phyloP scores from a whole-genome alignment of 2,888 invertebrate genomes.

The Apantesis nais region DNA sequence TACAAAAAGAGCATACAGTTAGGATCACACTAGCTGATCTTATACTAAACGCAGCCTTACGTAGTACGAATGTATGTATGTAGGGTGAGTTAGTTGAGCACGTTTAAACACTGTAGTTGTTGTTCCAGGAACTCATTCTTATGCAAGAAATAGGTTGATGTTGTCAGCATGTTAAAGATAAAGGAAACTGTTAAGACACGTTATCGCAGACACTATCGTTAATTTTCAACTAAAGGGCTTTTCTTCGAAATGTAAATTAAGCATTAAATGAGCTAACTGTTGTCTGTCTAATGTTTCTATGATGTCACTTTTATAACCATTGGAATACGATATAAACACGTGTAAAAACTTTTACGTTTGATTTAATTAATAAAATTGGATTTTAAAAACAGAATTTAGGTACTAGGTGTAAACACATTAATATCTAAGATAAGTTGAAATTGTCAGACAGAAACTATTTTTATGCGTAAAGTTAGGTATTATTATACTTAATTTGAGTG shows the following conservation, averaged over 20 bases:
- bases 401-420: not conserved
- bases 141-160: constrained; percentile 20
- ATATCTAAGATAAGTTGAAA: too few relatives aligned
- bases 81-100: not conserved
- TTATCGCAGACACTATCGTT: not conserved
- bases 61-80: not conserved
- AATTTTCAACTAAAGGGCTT: not conserved
- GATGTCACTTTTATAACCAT: not conserved
- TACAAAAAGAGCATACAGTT: not conserved
- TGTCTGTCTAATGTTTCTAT: not conserved
- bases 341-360: not conserved
- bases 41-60: not conserved
- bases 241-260: not conserved
- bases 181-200: not conserved
- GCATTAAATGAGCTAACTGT: not conserved
- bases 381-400: not conserved
- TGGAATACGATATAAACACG: not conserved
- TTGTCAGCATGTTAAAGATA: constrained; percentile 23
- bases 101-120: not conserved
- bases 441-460: too few relatives aligned
- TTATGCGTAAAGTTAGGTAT: too few relatives aligned
- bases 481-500: too few relatives aligned
- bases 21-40: not conserved
- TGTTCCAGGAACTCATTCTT: constrained; percentile 17
- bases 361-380: too few relatives aligned